These are phyloP conservation scores for Spatulosminthurus flaviceps DNA, from an alignment of 2,888 invertebrate species.

Conservation along the genomic window DNA sequence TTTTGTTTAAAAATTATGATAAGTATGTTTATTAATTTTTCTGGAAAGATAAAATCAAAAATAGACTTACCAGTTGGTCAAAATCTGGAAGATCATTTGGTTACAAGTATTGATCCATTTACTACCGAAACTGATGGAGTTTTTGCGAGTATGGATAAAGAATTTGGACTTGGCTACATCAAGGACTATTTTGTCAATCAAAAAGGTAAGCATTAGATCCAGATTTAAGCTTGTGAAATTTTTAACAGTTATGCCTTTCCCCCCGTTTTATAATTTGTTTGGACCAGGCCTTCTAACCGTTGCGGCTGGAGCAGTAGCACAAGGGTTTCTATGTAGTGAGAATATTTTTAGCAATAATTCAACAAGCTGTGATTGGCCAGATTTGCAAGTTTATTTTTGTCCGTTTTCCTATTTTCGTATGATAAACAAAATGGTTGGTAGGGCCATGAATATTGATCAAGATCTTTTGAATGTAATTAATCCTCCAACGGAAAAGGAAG, in stretches of 20 bases:
- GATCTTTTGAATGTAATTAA: slow-evolving; percentile 31
- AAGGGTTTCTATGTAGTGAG: slow-evolving; percentile 52
- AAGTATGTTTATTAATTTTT: slow-evolving; percentile 47
- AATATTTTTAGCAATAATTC: slow-evolving; percentile 25
- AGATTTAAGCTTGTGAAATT: too few relatives aligned
- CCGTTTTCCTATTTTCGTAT: slow-evolving; percentile 44
- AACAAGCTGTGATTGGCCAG: slow-evolving; percentile 50
- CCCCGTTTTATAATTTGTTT: too few relatives aligned
- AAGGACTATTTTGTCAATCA: too few relatives aligned
- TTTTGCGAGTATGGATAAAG: slow-evolving; percentile 27
- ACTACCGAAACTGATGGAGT: slow-evolving; percentile 44
- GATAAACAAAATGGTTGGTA: slow-evolving; percentile 6
- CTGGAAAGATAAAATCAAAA: background rate
- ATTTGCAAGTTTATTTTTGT: slow-evolving; percentile 54
- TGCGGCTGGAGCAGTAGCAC: slow-evolving; percentile 53
- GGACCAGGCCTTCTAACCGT: slow-evolving; percentile 52
- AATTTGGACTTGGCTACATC: background rate
- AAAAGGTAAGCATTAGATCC: too few relatives aligned
- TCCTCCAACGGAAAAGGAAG: slow-evolving; percentile 50
- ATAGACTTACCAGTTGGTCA: too few relatives aligned
- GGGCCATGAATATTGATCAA: slow-evolving; percentile 41
- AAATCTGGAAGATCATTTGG: too few relatives aligned
- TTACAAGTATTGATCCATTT: slow-evolving; percentile 41
- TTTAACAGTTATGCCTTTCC: too few relatives aligned
- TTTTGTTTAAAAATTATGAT: too few relatives aligned